Percentiles rank a stretch among this genome's conserved stretches.
These are phyloP conservation scores for Pollenia griseotomentosa DNA, from an alignment of 2,888 invertebrate genomes.

Conservation along the genomic window DNA sequence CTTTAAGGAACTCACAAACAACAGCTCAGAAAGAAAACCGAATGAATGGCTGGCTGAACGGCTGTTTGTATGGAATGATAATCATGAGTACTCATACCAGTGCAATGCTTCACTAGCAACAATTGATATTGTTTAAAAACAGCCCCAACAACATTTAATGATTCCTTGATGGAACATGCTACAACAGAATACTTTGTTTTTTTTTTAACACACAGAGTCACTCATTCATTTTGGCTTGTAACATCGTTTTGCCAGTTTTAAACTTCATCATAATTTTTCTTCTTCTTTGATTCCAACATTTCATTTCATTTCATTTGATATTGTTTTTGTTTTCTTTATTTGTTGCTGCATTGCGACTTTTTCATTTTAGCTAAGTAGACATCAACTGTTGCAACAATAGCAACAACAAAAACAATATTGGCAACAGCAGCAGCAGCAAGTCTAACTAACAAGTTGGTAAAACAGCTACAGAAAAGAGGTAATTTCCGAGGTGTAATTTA, in stretches of 20 bases:
- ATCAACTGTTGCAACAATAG: slow-evolving; percentile 61
- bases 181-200: slow-evolving; percentile 49
- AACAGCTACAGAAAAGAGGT: slow-evolving; percentile 57
- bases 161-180: slow-evolving; percentile 64
- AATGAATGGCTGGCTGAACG: slow-evolving; percentile 46
- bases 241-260: slow-evolving; percentile 64
- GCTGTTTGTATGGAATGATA: slow-evolving; percentile 60
- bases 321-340: slow-evolving; percentile 43
- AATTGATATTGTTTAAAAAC: slow-evolving; percentile 68
- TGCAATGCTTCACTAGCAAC: slow-evolving; percentile 58
- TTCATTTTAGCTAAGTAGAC: slow-evolving; percentile 59
- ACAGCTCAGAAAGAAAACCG: slow-evolving; percentile 4
- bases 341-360: slow-evolving; percentile 70
- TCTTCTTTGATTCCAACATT: slow-evolving; percentile 54
- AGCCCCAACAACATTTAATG: slow-evolving; percentile 54
- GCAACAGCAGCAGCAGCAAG: slow-evolving; percentile 32
- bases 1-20: slow-evolving; percentile 65
- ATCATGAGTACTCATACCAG: slow-evolving; percentile 65
- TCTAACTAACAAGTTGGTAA: slow-evolving; percentile 17
- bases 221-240: slow-evolving; percentile 58
- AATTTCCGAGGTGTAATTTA: slow-evolving; percentile 73
- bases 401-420: neutral
- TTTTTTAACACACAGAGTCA: slow-evolving; percentile 31
- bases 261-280: slow-evolving; percentile 68
- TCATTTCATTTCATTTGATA: slow-evolving; percentile 55